Percentiles rank a stretch among this genome's conserved stretches.
phyloP scores from a whole-genome alignment of 2,888 invertebrate species.

The Horisme vitalbata region DNA sequence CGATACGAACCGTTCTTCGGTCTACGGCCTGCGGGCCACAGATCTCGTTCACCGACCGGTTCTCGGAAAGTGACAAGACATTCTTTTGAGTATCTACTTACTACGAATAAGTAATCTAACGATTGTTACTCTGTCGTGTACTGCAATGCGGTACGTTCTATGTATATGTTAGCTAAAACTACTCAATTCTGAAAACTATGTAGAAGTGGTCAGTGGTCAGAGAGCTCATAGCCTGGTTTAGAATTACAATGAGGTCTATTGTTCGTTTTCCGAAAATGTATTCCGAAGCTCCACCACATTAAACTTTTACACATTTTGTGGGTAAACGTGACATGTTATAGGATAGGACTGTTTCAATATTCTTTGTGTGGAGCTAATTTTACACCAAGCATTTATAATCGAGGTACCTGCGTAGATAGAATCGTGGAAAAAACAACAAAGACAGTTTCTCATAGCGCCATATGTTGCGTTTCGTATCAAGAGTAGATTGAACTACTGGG shows the following conservation, averaged over 20 bases:
- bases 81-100: constrained; percentile 50
- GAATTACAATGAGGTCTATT: constrained; percentile 46
- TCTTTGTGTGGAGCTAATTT: constrained; percentile 19
- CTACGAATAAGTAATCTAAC: constrained; percentile 35
- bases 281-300: constrained; percentile 21
- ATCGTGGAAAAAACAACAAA: constrained; percentile 56
- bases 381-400: constrained; percentile 22
- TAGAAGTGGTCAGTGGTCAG: constrained; percentile 31
- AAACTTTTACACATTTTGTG: constrained; percentile 8
- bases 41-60: constrained; percentile 61
- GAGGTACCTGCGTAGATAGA: constrained; percentile 29
- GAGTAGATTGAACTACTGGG: constrained; percentile 25
- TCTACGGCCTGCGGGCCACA: constrained; percentile 33
- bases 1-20: constrained; percentile 29
- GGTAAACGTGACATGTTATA: constrained; percentile 1
- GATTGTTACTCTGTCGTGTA: constrained; percentile 21
- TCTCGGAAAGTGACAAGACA: constrained; percentile 68
- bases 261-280: constrained; percentile 41
- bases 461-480: constrained; percentile 57
- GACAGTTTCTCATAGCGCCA: constrained; percentile 54
- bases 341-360: constrained; percentile 3
- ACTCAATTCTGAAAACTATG: constrained; percentile 3
- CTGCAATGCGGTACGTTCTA: background rate
- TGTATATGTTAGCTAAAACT: background rate
- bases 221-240: constrained; percentile 33